Evolutionary conservation across 2,113 vertebrate genomes (phyloP).

Genomic region (Hypomesus transpacificus): DNA sequence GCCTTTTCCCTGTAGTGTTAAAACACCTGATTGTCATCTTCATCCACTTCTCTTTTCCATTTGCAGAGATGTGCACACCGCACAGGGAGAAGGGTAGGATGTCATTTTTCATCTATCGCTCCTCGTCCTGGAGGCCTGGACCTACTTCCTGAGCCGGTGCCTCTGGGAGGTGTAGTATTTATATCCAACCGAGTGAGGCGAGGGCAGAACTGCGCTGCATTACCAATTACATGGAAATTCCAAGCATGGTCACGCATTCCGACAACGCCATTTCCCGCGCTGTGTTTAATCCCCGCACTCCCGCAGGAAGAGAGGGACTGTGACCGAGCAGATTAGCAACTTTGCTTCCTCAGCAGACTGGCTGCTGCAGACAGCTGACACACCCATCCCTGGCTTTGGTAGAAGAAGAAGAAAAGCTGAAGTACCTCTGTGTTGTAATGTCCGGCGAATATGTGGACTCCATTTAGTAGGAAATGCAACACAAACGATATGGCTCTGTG

Average conservation of each 20-base stretch:
- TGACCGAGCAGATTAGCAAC: conserved; percentile 70
- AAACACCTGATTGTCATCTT: neutral
- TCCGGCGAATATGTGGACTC: conserved; percentile 43
- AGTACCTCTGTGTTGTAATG: conserved; percentile 1
- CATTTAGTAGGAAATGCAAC: conserved; percentile 51
- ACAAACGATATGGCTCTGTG: conserved; percentile 55
- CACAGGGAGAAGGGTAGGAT: conserved; percentile 36
- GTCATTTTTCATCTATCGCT: conserved; percentile 42
- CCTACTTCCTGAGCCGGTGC: conserved; percentile 40
- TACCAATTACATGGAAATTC: conserved; percentile 75
- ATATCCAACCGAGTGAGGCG: conserved; percentile 22
- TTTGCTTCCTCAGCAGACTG: conserved; percentile 69
- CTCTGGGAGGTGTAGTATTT: conserved; percentile 46
- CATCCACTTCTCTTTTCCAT: neutral
- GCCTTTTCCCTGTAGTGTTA: conserved; percentile 24
- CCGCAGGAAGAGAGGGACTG: conserved; percentile 58
- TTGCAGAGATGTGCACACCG: conserved; percentile 19
- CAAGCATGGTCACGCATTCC: conserved; percentile 63
- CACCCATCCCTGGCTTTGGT: conserved; percentile 31
- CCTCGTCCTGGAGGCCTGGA: neutral
- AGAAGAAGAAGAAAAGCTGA: conserved; percentile 26
- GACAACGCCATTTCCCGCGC: conserved; percentile 55
- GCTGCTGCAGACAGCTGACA: conserved; percentile 51
- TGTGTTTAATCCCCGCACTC: conserved; percentile 66
- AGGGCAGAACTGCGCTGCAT: conserved; percentile 43